Percentiles rank a stretch among this genome's conserved stretches.
phyloP scores from a whole-genome alignment of 64 coral and sea anemone species.

The Acropora yongei region DNA sequence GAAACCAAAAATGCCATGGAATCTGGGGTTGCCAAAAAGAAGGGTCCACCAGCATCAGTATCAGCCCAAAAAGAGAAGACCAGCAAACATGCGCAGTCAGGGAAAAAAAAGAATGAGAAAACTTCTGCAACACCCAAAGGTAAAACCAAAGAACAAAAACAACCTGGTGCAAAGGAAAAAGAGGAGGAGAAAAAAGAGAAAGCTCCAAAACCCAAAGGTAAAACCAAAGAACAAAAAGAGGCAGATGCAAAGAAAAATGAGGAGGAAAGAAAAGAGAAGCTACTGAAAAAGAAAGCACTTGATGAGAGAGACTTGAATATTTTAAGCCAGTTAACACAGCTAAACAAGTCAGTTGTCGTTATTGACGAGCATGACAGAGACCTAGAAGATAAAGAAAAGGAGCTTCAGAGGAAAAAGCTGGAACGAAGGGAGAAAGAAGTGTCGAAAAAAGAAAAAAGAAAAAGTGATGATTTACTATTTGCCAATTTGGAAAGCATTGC shows the following conservation, averaged over 20 bases:
- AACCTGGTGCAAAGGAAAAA: background rate
- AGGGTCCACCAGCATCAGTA: background rate
- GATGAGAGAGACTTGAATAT: slow-evolving; percentile 70
- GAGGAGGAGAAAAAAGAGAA: slow-evolving; percentile 1
- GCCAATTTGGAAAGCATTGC: slow-evolving; percentile 12
- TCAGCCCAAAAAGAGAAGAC: slow-evolving; percentile 6
- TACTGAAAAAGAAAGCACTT: slow-evolving; percentile 55
- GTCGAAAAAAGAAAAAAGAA: background rate
- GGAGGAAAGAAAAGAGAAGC: slow-evolving; percentile 40
- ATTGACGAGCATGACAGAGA: slow-evolving; percentile 42
- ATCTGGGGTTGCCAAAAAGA: background rate
- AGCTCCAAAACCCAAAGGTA: background rate
- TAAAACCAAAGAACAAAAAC: slow-evolving; percentile 34
- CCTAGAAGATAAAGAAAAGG: slow-evolving; percentile 51
- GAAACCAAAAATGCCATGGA: slow-evolving; percentile 39
- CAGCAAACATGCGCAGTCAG: background rate
- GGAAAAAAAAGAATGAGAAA: slow-evolving; percentile 6
- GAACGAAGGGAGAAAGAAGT: slow-evolving; percentile 30
- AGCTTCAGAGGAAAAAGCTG: slow-evolving; percentile 25
- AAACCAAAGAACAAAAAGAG: slow-evolving; percentile 37
- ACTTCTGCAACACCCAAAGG: background rate
- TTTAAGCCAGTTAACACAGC: slow-evolving; percentile 32
- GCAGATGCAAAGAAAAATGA: background rate
- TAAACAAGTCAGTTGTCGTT: slow-evolving; percentile 58
- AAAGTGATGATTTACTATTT: slow-evolving; percentile 1